Base-by-base conservation (phyloP, 2,797 vertebrate genomes). In the Hyperoplus lanceolatus region DNA sequence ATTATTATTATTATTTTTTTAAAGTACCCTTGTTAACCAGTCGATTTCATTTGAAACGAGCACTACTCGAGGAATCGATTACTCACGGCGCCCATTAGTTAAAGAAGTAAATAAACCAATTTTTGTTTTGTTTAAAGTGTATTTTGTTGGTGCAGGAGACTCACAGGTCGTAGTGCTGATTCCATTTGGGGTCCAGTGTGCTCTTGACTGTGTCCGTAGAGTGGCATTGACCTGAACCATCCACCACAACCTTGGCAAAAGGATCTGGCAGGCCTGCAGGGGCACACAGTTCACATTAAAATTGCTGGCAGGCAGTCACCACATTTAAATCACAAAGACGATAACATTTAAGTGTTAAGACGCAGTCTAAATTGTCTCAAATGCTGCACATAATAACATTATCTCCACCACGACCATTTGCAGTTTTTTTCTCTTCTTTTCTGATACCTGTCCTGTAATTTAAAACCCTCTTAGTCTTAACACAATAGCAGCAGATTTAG, bases 191-290 rank as follows among this genome's bases (percentile, higher is more conserved):
- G 95, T 99, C 98, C 95, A 99, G 87, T 1, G 98, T 99, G 95
- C 97, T 99, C 94, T 99, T 99, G 94, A 99, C 98, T 84, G 98
- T 99, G 96, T 99, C 98, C 79, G 98, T 99, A 5, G 98, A 99
- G 94, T 99, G 98, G 95, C 98, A 99, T 93, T 99, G 98, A 85
- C 98, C 98, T 9, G 98, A 99, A 80, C 98, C 98, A 21, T 99
- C 98, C 71, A 99, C 98, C 48, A 99, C 98, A 21, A 99, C 95
- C 94, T 99, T 99, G 79, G 98, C 98, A 89, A 99, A 99, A 0
- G 98, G 98, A 90, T 99, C 98, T 42, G 98, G 98, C 86, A 98
- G 95, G 89, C 98, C 98, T 99, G 89, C 7, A 41, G 0, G 29
- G 29, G 11, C 5, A 79, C 70, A 73, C 15, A 65, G 41, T 10